A percentile compares a stretch with the other conserved stretches of the same genome.
Evolutionary conservation across 2,888 invertebrate species (phyloP).

Genomic region (Athetis lepigone): DNA sequence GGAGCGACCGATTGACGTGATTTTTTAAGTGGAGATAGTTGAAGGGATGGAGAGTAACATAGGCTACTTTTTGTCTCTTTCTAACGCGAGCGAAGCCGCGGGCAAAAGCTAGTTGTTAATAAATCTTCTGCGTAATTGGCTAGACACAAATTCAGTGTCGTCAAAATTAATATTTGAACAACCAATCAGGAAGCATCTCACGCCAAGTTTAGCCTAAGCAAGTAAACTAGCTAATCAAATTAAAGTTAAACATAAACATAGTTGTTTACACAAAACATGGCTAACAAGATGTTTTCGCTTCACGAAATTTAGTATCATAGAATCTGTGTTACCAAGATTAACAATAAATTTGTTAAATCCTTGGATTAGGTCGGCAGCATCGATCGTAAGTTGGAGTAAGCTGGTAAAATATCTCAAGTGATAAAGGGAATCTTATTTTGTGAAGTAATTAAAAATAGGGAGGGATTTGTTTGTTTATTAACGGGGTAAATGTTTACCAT

Average conservation of each 20-base stretch:
- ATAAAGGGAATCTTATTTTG: conserved; percentile 17
- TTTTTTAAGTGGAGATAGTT: no score
- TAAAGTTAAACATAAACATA: conserved; percentile 5
- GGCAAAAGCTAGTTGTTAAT: no score
- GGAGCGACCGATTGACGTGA: no score
- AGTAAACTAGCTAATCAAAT: conserved; percentile 9
- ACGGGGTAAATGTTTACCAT: no score
- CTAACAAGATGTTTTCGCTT: conserved; percentile 16
- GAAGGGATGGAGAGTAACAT: no score
- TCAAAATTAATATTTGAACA: neutral
- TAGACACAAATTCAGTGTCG: neutral
- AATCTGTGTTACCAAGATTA: conserved; percentile 53
- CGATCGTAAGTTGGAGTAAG: conserved; percentile 40
- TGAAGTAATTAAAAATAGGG: conserved; percentile 33
- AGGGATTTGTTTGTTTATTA: neutral
- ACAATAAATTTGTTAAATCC: conserved; percentile 62
- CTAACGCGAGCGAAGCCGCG: no score
- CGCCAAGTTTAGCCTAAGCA: neutral
- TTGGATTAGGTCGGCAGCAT: conserved; percentile 42
- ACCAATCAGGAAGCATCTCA: neutral
- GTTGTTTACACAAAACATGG: conserved; percentile 12
- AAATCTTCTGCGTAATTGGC: no score
- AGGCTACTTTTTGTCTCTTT: no score
- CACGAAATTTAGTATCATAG: conserved; percentile 10
- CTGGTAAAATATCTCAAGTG: conserved; percentile 29